A percentile compares a stretch with the other conserved stretches of the same genome.
Conservation (phyloP, 2,797 vertebrate genomes). For the Chelonia mydas region DNA sequence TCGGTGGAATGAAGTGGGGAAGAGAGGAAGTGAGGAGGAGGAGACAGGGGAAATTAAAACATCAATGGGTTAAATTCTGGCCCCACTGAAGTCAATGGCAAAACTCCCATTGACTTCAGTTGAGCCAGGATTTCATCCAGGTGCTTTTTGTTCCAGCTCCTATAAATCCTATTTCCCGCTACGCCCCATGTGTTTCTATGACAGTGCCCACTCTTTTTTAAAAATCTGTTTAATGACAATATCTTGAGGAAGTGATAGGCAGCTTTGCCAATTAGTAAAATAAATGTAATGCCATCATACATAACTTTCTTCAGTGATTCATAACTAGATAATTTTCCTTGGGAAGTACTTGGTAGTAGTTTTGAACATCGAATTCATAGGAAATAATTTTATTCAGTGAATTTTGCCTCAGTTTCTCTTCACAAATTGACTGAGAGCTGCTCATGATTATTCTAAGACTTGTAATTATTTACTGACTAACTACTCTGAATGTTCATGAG, state of each 20-base stretch:
- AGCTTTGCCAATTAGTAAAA: neutral
- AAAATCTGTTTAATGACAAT: neutral
- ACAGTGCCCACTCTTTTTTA: neutral
- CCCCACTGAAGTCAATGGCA: neutral
- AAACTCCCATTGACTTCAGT: neutral
- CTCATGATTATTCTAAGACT: neutral
- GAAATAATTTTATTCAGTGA: neutral
- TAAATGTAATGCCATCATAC: neutral
- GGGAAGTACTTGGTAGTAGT: neutral
- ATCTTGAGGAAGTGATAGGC: neutral
- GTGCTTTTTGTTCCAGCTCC: neutral
- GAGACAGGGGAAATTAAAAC: neutral
- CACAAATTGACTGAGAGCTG: neutral
- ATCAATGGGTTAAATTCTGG: neutral
- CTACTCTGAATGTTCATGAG: neutral
- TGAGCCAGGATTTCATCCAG: neutral
- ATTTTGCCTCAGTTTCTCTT: neutral
- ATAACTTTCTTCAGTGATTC: neutral
- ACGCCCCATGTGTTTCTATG: neutral
- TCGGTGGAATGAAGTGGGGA: neutral
- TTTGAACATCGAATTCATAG: neutral
- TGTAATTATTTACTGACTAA: neutral
- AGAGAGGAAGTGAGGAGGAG: neutral
- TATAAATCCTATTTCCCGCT: fast-evolving
- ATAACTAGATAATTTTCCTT: neutral